Evolutionary conservation across 2,113 vertebrate genomes (phyloP), one percentile per base, ranked within the genome.

Genomic region (Chaetops frenatus): DNA sequence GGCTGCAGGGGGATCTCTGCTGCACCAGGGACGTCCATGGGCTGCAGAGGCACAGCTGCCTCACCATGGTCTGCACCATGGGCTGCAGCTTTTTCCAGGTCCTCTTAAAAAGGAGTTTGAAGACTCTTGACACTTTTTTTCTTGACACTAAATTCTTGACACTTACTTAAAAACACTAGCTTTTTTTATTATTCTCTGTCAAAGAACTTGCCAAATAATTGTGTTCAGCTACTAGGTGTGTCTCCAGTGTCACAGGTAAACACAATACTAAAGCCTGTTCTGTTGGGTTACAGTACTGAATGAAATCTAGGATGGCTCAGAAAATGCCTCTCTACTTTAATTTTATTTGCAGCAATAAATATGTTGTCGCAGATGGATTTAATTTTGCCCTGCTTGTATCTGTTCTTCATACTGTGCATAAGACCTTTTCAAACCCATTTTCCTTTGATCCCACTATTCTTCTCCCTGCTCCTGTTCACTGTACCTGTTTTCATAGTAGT

Each of bases 41-140:
- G 10, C 81, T 53, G 24, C 42, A 60, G 38, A 7, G 27, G 8
- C 2, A 48, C 12, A 64, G 12, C 15, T 53, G n/a, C 36, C 14
- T 64, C 17, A 36, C 51, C 7, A 6, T 0, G 6, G 42, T 7
- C 42, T 56, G 50, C 19, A 50, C 33, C 19, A 7, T 1, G 3
- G 45, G 15, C 81, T 79, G 51, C 45, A 42, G 18, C 31, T 81
- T 36, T 84, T 96, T 70, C 23, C 25, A 61, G 47, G 15, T 50
- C 35, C 12, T 58, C 51, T 73, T 86, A 42, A 33, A 77, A 73
- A 50, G 15, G 18, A 66, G 7, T 81, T 91, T 58, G 15, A 71
- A 58, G 36, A 38, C 29, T 69, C 10, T n/a, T n/a, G n/a, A n/a
- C n/a, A n/a, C n/a, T n/a, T n/a, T n/a, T n/a, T n/a, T n/a, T n/a